These are phyloP conservation scores for Salminus brasiliensis DNA, from an alignment of 2,113 vertebrate genomes.

Conservation along the genomic window DNA sequence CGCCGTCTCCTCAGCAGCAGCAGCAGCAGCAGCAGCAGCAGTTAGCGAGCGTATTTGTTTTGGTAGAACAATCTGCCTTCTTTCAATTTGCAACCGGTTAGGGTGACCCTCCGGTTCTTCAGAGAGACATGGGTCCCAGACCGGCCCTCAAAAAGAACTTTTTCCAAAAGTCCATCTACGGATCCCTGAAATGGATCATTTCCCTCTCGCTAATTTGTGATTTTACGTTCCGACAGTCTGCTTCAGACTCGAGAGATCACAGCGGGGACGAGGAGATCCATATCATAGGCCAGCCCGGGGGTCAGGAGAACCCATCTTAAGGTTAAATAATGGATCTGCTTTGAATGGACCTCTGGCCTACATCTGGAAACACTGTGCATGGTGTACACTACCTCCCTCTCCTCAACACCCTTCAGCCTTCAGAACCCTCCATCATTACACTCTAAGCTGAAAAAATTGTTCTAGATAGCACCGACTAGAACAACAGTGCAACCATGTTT, in stretches of 20 bases:
- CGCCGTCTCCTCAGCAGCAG: not conserved
- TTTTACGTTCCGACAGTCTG: not conserved
- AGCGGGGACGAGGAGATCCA: not conserved
- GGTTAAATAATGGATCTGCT: slow-evolving; percentile 2
- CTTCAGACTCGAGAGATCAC: not conserved
- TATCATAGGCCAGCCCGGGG: not conserved
- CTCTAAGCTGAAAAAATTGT: no score
- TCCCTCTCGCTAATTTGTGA: slow-evolving; percentile 18
- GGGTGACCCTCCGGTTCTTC: not conserved
- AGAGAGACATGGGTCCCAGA: slow-evolving; percentile 11
- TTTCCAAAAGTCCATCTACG: not conserved
- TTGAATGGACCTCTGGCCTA: not conserved
- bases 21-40: not conserved
- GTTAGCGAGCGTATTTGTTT: slow-evolving; percentile 16
- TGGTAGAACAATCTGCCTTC: slow-evolving; percentile 13
- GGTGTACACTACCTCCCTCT: not conserved
- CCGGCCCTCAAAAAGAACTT: not conserved
- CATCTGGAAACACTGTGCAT: slow-evolving; percentile 20
- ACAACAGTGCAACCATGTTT: no score
- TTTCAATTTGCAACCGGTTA: slow-evolving; percentile 10
- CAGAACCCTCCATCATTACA: no score
- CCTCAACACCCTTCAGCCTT: no score
- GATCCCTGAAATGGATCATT: slow-evolving; percentile 33
- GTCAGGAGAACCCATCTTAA: not conserved
- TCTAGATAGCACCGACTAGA: no score